A percentile compares a stretch with the other conserved stretches of the same genome.
Conservation (phyloP, 2,888 invertebrate genomes). For the Nasonia oneida region DNA sequence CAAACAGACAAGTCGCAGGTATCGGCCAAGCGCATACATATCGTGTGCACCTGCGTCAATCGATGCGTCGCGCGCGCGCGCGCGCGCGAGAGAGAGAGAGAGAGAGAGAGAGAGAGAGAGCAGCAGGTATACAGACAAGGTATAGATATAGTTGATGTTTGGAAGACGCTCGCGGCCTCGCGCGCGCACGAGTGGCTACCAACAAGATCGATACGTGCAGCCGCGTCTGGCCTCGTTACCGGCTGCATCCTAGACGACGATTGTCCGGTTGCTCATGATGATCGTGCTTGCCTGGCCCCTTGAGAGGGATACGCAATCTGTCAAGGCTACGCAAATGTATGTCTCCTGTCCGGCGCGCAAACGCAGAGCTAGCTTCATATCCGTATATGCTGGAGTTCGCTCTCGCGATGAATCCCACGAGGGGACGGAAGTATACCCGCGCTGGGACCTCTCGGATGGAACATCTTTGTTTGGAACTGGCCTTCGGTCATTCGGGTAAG, state of each 20-base stretch:
- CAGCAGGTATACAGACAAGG: neutral
- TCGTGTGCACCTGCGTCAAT: conserved; percentile 28
- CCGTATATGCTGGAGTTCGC: neutral
- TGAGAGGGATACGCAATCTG: conserved; percentile 38
- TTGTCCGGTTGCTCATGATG: conserved; percentile 16
- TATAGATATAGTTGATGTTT: conserved; percentile 28
- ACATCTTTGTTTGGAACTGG: neutral
- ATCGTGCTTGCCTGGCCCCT: neutral
- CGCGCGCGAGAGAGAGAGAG: too few species aligned
- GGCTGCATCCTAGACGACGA: conserved; percentile 6
- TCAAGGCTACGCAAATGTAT: conserved; percentile 41
- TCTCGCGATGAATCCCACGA: neutral
- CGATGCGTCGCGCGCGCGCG: neutral
- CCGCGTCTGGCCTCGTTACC: neutral
- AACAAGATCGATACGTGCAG: neutral
- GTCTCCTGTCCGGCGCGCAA: neutral
- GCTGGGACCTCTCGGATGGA: neutral
- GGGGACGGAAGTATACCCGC: neutral
- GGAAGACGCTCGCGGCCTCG: neutral
- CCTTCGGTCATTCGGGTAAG: neutral
- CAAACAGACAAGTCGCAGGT: neutral
- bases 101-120: too few species aligned
- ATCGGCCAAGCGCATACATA: neutral
- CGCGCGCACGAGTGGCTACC: neutral
- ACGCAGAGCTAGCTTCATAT: neutral